phyloP scores from a whole-genome alignment of 2,888 invertebrate species.

The Andrena minutula region DNA sequence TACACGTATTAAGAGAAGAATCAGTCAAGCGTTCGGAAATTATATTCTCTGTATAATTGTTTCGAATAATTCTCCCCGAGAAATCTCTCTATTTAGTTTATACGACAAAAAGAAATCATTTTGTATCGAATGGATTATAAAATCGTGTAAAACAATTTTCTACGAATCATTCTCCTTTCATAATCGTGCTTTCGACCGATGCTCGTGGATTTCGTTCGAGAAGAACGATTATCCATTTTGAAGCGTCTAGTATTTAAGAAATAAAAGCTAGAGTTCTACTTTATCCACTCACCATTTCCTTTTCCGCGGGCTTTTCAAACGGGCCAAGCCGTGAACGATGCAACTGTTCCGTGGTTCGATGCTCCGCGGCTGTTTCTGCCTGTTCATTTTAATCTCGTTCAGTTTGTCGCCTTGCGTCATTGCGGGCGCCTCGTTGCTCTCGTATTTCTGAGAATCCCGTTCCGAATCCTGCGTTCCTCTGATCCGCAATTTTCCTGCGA shows the following conservation, averaged over 20 bases:
- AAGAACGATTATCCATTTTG: not conserved
- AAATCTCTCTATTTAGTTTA: conserved; percentile 67
- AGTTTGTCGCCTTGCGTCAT: conserved; percentile 71
- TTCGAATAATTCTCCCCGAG: conserved; percentile 44
- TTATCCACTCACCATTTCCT: conserved; percentile 36
- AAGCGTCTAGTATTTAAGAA: not conserved
- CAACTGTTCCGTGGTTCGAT: conserved; percentile 13
- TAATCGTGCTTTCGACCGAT: conserved; percentile 13
- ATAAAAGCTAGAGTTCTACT: conserved; percentile 29
- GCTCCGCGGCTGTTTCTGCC: conserved; percentile 31
- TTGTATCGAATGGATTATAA: conserved; percentile 69
- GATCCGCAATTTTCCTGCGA: conserved; percentile 39
- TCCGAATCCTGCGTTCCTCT: conserved; percentile 22
- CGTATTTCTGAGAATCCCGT: conserved; percentile 11
- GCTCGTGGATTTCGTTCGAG: conserved; percentile 17
- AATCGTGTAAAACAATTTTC: conserved; percentile 60
- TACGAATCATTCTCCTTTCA: conserved; percentile 46
- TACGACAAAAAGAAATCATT: conserved; percentile 58
- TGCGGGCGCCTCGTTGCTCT: not conserved
- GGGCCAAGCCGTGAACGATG: conserved; percentile 3
- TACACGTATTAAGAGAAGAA: not conserved
- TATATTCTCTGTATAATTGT: conserved; percentile 56
- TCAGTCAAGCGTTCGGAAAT: conserved; percentile 14
- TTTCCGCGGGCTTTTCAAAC: conserved; percentile 13
- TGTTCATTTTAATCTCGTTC: conserved; percentile 70